Evolutionary conservation across 2,797 vertebrate species (phyloP).

Genomic region (Merluccius polli): DNA sequence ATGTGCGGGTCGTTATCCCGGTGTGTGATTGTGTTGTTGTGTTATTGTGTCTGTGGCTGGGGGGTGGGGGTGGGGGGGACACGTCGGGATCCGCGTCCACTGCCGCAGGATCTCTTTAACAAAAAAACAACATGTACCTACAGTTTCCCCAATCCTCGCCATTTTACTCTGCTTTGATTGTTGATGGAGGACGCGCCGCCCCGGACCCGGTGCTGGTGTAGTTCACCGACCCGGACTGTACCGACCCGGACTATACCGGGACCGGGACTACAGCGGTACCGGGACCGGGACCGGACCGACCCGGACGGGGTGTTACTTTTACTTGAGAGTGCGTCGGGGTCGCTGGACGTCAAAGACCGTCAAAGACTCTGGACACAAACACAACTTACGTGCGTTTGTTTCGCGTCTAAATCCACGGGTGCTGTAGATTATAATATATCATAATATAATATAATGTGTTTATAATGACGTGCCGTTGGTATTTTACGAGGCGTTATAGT

Average conservation of each 20-base stretch:
- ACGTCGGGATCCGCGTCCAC: constrained; percentile 52
- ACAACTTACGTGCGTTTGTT: constrained; percentile 32
- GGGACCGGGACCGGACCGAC: no score
- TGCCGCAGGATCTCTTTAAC: constrained; percentile 56
- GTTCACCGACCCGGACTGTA: no score
- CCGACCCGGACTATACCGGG: no score
- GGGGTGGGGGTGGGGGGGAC: no score
- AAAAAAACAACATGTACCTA: constrained; percentile 54
- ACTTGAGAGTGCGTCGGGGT: constrained; percentile 31
- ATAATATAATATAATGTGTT: neutral
- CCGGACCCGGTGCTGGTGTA: no score
- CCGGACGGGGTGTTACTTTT: constrained; percentile 62
- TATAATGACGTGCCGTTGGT: constrained; percentile 7
- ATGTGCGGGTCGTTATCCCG: no score
- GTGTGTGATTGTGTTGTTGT: no score
- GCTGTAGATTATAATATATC: neutral
- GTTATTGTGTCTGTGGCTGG: no score
- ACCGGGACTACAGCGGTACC: no score
- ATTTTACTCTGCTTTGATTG: constrained; percentile 71
- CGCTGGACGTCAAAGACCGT: no score
- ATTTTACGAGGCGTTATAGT: constrained; percentile 39
- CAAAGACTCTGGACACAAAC: constrained; percentile 34
- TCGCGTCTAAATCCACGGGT: neutral
- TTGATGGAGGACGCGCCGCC: constrained; percentile 61
- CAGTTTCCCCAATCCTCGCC: constrained; percentile 72